Evolutionary conservation across 2,888 invertebrate species (phyloP), one percentile per base, ranked within the genome.

Genomic region (Ecliptopera silaceata): DNA sequence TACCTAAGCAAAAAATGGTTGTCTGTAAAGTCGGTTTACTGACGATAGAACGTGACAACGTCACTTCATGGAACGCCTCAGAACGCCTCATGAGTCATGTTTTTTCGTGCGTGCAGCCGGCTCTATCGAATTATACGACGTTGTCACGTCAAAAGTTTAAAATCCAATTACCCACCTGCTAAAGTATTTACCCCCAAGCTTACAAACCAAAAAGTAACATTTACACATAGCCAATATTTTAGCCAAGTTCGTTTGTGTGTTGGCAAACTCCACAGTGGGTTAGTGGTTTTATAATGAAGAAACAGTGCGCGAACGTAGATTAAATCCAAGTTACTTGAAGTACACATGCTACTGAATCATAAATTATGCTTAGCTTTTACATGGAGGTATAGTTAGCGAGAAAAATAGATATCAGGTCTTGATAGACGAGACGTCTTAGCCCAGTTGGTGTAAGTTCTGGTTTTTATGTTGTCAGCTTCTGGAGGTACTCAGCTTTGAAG

Each of bases 221-320:
- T 46, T 34, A 46, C 34, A 53, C 45, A 22, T 41, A 45, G 45
- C 58, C 49, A 45, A 58, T 58, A 48, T 49, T 49, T 45, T 44
- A 49, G 48, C 11, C 42, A 39, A 43, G 48, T 55, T 44, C 31
- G 38, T 34, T 36, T 26, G 44, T 13, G 44, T 32, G 51, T 32
- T 34, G 18, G 46, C 48, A 39, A 48, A 53, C 52, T 51, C 56
- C 20, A 18, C 41, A 15, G 20, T 2, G 38, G 38, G 47, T 52
- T 57, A 52, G 56, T 32, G 56, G 56, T 57, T 57, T 47, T 43
- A 47, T 54, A 54, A 54, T 52, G 56, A 51, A 52, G 56, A 55
- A 55, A 55, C 55, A 55, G 44, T 44, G 38, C 43, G 43, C 43
- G 31, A 18, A 18, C 38, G 43, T 15, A 49, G 38, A 49, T 49